A percentile compares a stretch with the other conserved stretches of the same genome.
These are phyloP conservation scores for Polyommatus icarus DNA, from an alignment of 2,888 invertebrate genomes.

Conservation along the genomic window DNA sequence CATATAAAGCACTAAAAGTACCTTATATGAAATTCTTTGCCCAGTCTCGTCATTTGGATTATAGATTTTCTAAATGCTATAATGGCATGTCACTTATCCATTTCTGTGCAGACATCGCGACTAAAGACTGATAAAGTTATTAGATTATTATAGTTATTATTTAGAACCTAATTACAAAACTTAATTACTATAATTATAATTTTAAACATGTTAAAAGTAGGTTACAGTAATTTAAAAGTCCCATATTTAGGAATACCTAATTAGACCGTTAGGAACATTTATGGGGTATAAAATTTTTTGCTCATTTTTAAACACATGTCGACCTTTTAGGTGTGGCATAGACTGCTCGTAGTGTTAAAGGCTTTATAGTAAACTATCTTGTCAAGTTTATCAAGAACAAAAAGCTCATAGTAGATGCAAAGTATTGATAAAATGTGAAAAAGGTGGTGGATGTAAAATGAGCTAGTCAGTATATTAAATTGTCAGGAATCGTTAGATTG, in stretches of 20 bases:
- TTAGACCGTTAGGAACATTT: conserved; percentile 2
- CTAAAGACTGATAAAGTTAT: background rate
- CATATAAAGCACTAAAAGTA: too few species aligned
- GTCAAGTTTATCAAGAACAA: background rate
- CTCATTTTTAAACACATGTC: conserved; percentile 1
- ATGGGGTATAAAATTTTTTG: background rate
- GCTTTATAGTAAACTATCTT: background rate
- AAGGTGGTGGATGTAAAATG: background rate
- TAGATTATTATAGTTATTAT: background rate
- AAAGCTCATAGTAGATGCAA: background rate
- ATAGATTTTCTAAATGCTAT: background rate
- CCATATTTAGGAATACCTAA: conserved; percentile 3
- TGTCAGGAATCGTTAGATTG: background rate
- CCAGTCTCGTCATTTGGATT: background rate
- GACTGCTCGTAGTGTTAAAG: background rate
- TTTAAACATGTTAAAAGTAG: conserved; percentile 3
- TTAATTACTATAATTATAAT: conserved; percentile 5
- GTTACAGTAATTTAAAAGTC: background rate
- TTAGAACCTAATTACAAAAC: background rate
- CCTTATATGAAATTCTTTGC: too few species aligned
- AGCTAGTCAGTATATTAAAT: background rate
- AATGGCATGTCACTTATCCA: background rate
- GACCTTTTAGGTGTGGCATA: conserved; percentile 1
- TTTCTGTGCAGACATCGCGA: background rate
- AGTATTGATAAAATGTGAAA: background rate